Base-by-base conservation (phyloP, 2,888 invertebrate species). In the Cactoblastis cactorum region DNA sequence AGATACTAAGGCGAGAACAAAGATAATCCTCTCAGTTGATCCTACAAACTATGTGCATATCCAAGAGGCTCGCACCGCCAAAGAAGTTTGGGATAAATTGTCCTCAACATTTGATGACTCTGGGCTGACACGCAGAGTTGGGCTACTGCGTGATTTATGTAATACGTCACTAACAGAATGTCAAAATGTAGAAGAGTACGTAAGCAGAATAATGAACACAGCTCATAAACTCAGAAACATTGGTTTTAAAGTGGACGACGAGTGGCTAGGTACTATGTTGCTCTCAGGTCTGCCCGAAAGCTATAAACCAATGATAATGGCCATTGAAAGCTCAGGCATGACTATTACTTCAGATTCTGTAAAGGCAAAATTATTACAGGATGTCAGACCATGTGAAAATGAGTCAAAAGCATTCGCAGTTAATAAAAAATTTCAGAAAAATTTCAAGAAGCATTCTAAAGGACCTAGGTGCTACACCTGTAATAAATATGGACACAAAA, bases 251-350 rank as follows among this genome's bases (percentile, higher is more conserved):
- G 37, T 37, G 8, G 15, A 37, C n/a, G 37, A 37, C 17, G 37
- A 37, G 15, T 37, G 37, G 37, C 37, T 37, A 8, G 37, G 55
- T 1, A 55, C 53, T n/a, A 18, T 53, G 11, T 35, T 51, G 11
- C 43, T 53, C 17, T 39, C 53, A 17, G 58, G 55, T 34, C 43
- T 58, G 45, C 55, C 54, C 4, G 58, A 58, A 22, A 15, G n/a
- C 1, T 58, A 55, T 17, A 49, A 55, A 19, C 57, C 57, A 5
- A 57, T 58, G 53, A 56, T 56, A 2, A 50, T 56, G 4, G 57
- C 49, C 5, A 28, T 58, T 0, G 53, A 56, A 35, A 59, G 55
- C 32, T 56, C 53, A 0, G 54, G 52, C 0, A 45, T 52, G 39
- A 50, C 47, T 8, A 37, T 37, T 9, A 15, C 14, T 37, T 3